Base-by-base conservation (phyloP, 2,888 invertebrate species). In the Pachymerium ferrugineum region DNA sequence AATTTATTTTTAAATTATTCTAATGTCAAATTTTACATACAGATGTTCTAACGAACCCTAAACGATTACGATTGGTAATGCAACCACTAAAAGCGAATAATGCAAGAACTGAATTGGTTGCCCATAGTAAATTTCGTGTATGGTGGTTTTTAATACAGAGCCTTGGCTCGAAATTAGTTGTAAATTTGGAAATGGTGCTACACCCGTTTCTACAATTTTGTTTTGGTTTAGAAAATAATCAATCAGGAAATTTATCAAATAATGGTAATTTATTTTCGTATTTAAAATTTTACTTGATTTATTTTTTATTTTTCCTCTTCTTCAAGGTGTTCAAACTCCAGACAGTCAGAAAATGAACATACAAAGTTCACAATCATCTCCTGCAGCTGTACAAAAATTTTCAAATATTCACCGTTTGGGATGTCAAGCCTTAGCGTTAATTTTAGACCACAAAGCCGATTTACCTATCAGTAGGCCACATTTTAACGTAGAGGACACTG, bases 11-110 rank as follows among this genome's bases (percentile, higher is more conserved):
- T 72, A 22, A 47, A 25, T 72, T 25, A 29, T 16, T 72, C 6
- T 72, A 42, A 25, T 72, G 25, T 33, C 22, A 8, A n/a, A 14
- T 35, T 19, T 47, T 29, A n/a, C n/a, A n/a, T n/a, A n/a, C n/a
- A 72, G 72, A 72, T 10, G 72, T 72, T 3, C 47, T 72, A n/a
- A 28, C 72, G 1, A 72, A 72, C n/a, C 72, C 72, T 1, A 72
- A 72, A 72, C 72, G 72, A 6, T 16, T 72, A 3, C 42, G 72
- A n/a, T 72, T 72, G 28, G 72, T 72, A n/a, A 72, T 72, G 72
- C 72, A 72, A 54, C 72, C 72, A 29, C 28, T 72, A 25, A 72
- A 54, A 47, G 72, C 72, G n/a, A 72, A 72, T 19, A 72, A 72
- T 72, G 72, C 72, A 29, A 8, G 54, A 29, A 35, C 54, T 5